A percentile compares a stretch with the other conserved stretches of the same genome.
Conservation (phyloP, 2,888 invertebrate genomes). For the Orchesella flavescens region DNA sequence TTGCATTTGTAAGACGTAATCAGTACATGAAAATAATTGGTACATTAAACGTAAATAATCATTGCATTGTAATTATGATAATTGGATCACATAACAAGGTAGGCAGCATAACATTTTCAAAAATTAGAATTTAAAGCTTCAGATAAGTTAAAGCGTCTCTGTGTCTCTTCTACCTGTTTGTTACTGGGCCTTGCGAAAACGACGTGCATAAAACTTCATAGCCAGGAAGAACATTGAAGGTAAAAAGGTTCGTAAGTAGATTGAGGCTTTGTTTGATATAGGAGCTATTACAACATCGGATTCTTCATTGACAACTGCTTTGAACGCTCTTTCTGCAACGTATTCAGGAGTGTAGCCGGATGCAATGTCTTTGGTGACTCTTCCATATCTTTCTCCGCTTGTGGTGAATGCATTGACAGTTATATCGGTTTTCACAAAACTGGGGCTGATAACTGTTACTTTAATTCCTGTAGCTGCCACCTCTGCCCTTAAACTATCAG, state of each 20-base stretch:
- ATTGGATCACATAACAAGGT: no score
- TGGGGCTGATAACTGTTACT: conserved; percentile 92
- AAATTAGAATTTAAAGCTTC: no score
- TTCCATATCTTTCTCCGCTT: conserved; percentile 84
- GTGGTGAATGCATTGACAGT: conserved; percentile 92
- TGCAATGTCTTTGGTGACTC: conserved; percentile 88
- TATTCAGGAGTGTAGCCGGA: conserved; percentile 84
- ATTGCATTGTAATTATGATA: no score
- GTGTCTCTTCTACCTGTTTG: no score
- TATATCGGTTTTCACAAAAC: conserved; percentile 91
- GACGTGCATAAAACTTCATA: conserved; percentile 41
- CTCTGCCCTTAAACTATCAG: conserved; percentile 92
- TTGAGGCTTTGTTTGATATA: conserved; percentile 80
- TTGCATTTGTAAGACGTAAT: no score
- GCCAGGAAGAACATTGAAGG: conserved; percentile 44
- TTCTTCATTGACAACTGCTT: conserved; percentile 81
- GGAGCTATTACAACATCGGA: conserved; percentile 86
- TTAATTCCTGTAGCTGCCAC: conserved; percentile 83
- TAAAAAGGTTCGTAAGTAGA: conserved; percentile 81
- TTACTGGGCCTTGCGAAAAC: conserved; percentile 29
- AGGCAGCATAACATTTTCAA: no score
- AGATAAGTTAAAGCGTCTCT: no score
- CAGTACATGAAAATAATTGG: no score
- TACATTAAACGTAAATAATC: no score
- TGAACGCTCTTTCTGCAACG: conserved; percentile 83